Evolutionary conservation across 2,113 vertebrate species (phyloP).

Genomic region (Phylloscopus trochilus): DNA sequence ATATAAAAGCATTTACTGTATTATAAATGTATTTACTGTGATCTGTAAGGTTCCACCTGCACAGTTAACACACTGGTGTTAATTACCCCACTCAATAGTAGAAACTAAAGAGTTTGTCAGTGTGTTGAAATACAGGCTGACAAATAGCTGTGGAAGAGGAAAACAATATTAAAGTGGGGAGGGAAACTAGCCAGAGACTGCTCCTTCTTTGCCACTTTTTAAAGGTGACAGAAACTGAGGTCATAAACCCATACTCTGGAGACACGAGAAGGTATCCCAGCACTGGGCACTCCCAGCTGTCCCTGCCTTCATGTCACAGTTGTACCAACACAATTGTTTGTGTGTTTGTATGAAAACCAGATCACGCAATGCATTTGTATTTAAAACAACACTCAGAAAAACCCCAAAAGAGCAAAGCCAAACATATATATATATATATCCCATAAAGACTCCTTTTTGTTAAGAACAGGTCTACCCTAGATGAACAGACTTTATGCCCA

Average conservation of each 20-base stretch:
- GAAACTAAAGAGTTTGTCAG: background rate
- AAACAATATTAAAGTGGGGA: background rate
- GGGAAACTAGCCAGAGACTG: background rate
- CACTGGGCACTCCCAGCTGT: background rate
- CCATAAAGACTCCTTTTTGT: background rate
- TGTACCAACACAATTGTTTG: background rate
- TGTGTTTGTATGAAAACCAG: background rate
- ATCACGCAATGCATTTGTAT: background rate
- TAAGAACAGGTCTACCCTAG: background rate
- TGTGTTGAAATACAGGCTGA: background rate
- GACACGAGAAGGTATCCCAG: background rate
- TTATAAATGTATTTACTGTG: background rate
- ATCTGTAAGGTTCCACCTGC: background rate
- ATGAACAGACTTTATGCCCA: rapidly evolving
- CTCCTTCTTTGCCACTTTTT: background rate
- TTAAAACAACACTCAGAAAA: background rate
- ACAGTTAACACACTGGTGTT: background rate
- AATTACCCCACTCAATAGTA: background rate
- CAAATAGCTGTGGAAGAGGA: background rate
- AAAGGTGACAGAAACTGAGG: background rate
- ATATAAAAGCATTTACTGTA: background rate
- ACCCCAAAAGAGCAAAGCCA: background rate
- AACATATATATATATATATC: rapidly evolving
- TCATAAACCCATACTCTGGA: background rate
- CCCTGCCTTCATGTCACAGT: background rate